Evolutionary conservation across 1,140 invertebrate genomes (phyloP).

Genomic region (Eupristina koningsbergeri): DNA sequence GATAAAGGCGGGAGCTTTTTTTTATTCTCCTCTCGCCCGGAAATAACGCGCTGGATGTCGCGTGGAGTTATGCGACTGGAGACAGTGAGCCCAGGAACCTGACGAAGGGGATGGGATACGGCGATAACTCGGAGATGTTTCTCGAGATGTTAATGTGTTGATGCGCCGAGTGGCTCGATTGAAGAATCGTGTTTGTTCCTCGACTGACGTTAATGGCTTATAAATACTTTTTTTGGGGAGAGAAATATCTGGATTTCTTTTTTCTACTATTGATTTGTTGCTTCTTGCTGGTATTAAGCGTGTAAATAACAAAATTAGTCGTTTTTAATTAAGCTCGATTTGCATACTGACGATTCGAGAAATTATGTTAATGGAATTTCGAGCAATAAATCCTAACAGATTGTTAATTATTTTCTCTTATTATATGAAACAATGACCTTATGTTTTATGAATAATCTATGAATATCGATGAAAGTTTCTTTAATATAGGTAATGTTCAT

Average conservation of each 20-base stretch:
- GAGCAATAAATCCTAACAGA: too few relatives aligned
- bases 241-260: not conserved
- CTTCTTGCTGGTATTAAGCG: not conserved
- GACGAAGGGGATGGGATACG: not conserved
- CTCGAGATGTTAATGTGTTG: not conserved
- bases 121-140: not conserved
- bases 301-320: not conserved
- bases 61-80: not conserved
- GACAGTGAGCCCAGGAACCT: not conserved
- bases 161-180: not conserved
- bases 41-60: conserved; percentile 33
- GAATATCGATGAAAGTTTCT: too few relatives aligned
- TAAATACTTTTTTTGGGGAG: not conserved
- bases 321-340: too few relatives aligned
- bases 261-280: not conserved
- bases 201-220: not conserved
- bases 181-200: not conserved
- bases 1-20: not conserved
- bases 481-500: too few relatives aligned
- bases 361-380: too few relatives aligned
- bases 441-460: too few relatives aligned
- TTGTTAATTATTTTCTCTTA: too few relatives aligned
- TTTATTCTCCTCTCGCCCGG: not conserved
- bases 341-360: too few relatives aligned
- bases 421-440: too few relatives aligned